Evolutionary conservation across 2,888 invertebrate species (phyloP).

Genomic region (Zootermopsis nevadensis): DNA sequence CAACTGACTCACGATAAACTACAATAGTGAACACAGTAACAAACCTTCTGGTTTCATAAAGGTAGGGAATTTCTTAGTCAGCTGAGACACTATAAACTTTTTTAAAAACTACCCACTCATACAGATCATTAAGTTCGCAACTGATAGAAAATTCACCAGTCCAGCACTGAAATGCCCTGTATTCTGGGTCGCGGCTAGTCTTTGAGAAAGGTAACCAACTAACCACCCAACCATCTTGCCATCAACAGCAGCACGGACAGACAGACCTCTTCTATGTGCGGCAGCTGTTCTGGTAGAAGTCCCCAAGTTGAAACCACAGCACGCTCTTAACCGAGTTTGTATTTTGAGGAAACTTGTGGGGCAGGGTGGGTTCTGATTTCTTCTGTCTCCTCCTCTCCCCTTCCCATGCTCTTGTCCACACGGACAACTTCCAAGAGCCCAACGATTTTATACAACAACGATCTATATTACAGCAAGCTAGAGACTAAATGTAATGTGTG

Average conservation of each 20-base stretch:
- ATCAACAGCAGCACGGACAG: constrained; percentile 38
- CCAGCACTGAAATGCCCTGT: not conserved
- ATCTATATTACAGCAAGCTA: constrained; percentile 18
- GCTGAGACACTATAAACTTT: no score
- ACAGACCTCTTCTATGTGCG: constrained; percentile 1
- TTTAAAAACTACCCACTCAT: no score
- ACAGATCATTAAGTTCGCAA: no score
- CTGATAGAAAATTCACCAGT: not conserved
- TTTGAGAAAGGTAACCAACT: constrained; percentile 40
- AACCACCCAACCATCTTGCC: constrained; percentile 40
- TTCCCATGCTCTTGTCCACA: constrained; percentile 32
- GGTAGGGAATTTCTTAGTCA: no score
- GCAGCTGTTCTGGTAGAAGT: constrained; percentile 33
- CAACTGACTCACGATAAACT: no score
- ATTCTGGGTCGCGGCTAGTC: not conserved
- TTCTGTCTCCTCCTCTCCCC: constrained; percentile 19
- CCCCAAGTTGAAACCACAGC: constrained; percentile 48
- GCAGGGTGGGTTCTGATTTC: constrained; percentile 19
- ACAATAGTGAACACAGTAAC: no score
- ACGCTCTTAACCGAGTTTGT: constrained; percentile 51
- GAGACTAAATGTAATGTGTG: no score
- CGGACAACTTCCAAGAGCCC: constrained; percentile 9
- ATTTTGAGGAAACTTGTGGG: constrained; percentile 44
- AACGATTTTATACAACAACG: constrained; percentile 19
- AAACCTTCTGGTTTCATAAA: no score